These are phyloP conservation scores for Galeruca laticollis DNA, from an alignment of 2,888 invertebrate genomes.

Conservation along the genomic window DNA sequence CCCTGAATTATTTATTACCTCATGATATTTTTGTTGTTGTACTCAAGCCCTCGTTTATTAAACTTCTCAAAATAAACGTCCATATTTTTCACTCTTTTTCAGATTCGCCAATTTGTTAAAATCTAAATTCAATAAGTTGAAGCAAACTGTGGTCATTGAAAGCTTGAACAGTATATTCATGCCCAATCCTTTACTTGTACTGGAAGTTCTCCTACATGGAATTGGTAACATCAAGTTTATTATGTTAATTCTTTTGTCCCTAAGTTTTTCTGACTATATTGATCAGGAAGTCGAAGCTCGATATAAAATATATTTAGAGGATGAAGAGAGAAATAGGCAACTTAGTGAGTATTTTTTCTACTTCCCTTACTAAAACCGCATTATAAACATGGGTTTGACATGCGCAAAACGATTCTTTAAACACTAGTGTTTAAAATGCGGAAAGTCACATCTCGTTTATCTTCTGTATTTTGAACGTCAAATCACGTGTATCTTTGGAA, in stretches of 20 bases:
- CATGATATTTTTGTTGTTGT: background rate
- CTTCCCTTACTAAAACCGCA: too few species aligned
- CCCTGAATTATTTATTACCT: background rate
- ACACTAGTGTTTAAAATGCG: too few species aligned
- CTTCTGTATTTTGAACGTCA: too few species aligned
- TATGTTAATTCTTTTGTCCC: slow-evolving; percentile 55
- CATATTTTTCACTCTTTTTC: background rate
- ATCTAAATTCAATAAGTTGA: slow-evolving; percentile 45
- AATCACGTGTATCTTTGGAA: too few species aligned
- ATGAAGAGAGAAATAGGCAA: slow-evolving; percentile 42
- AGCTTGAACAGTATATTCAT: slow-evolving; percentile 60
- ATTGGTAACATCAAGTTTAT: slow-evolving; percentile 58
- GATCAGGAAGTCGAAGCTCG: slow-evolving; percentile 38
- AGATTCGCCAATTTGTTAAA: slow-evolving; percentile 53
- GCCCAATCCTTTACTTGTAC: slow-evolving; percentile 49
- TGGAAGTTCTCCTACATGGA: slow-evolving; percentile 56
- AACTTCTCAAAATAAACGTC: too few species aligned
- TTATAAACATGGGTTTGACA: too few species aligned
- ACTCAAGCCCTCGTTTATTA: too few species aligned
- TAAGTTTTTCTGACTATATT: slow-evolving; percentile 50
- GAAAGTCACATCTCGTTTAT: too few species aligned
- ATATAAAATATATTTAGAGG: slow-evolving; percentile 34
- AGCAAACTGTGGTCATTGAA: slow-evolving; percentile 49
- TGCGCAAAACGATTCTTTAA: too few species aligned
- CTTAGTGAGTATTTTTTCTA: slow-evolving; percentile 15